These are phyloP conservation scores for Diceros bicornis DNA, from an alignment of 2,797 vertebrate species.

Conservation along the genomic window DNA sequence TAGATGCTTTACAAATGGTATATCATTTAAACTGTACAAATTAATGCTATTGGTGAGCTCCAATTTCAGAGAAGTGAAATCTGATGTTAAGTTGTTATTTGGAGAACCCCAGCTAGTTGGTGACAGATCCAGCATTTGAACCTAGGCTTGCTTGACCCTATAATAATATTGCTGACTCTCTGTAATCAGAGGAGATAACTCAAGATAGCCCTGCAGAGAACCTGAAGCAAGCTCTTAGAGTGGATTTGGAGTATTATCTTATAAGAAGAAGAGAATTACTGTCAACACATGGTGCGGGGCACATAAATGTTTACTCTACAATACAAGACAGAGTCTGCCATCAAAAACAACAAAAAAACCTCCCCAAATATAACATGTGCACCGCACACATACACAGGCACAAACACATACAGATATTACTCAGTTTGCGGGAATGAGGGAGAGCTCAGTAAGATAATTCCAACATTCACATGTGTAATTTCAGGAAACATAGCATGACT, in stretches of 20 bases:
- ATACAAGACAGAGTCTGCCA: neutral
- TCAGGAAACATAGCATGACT: neutral
- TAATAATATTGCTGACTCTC: neutral
- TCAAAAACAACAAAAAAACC: neutral
- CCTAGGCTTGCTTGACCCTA: neutral
- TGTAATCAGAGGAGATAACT: neutral
- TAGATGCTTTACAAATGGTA: neutral
- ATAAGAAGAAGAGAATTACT: neutral
- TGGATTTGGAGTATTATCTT: neutral
- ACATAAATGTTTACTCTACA: neutral
- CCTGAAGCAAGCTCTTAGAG: neutral
- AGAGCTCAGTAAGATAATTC: neutral
- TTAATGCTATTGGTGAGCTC: neutral
- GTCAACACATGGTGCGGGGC: neutral
- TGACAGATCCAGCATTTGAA: neutral
- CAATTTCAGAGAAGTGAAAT: neutral
- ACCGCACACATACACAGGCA: neutral
- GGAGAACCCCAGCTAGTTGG: neutral
- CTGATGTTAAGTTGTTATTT: neutral
- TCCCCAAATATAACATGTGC: too few relatives aligned
- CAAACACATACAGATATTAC: neutral
- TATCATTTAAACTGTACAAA: neutral
- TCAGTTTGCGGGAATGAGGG: neutral
- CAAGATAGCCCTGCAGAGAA: neutral
- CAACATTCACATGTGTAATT: neutral